A percentile compares a stretch with the other conserved stretches of the same genome.
phyloP scores from a whole-genome alignment of 2,797 vertebrate genomes.

The Phataginus tetradactyla region DNA sequence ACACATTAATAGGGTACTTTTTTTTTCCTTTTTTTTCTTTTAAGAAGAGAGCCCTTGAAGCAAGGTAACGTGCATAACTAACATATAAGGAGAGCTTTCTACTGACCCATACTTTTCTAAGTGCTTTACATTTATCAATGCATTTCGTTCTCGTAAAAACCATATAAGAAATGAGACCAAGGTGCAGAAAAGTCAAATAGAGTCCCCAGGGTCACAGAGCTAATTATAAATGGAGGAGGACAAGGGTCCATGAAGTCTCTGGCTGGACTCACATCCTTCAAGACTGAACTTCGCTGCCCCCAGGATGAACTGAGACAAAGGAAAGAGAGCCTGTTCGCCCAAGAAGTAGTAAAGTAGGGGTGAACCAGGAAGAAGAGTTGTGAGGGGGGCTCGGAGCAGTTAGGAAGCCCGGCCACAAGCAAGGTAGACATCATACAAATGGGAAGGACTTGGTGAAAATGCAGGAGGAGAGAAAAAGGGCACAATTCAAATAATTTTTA shows the following conservation, averaged over 20 bases:
- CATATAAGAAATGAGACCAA: background rate
- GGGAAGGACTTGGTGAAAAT: background rate
- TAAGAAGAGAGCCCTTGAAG: background rate
- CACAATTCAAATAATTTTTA: background rate
- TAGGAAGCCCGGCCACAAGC: background rate
- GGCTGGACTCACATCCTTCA: background rate
- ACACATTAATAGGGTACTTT: background rate
- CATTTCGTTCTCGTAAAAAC: background rate
- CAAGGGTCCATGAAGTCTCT: background rate
- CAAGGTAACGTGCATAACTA: background rate
- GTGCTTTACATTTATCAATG: background rate
- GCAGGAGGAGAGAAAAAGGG: background rate
- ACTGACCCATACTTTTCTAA: background rate
- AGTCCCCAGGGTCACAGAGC: background rate
- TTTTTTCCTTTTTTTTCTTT: background rate
- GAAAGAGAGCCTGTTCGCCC: background rate
- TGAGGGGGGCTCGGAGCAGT: background rate
- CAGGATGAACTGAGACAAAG: background rate
- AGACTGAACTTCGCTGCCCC: background rate
- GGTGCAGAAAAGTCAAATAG: background rate
- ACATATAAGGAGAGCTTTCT: background rate
- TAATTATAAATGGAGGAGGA: background rate
- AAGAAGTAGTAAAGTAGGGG: background rate
- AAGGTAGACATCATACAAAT: background rate
- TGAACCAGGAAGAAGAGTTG: background rate